Evolutionary conservation across 1,140 invertebrate genomes (phyloP).

Genomic region (Hestina assimilis): DNA sequence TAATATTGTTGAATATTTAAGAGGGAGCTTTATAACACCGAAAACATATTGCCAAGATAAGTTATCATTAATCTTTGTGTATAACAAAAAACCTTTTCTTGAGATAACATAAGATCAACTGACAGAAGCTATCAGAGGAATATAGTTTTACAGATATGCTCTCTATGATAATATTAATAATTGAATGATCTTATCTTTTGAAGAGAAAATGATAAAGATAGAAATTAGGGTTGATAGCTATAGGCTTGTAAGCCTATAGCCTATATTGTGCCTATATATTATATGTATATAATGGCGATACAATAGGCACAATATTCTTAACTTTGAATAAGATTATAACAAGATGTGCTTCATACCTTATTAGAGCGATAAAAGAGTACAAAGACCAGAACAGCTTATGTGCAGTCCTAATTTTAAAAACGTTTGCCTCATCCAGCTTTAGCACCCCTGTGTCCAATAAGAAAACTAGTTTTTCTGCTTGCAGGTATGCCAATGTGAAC

Average conservation of each 20-base stretch:
- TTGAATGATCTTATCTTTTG: no score
- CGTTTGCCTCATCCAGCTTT: slow-evolving; percentile 33
- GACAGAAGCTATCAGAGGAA: background rate
- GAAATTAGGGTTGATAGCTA: no score
- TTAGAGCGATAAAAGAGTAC: slow-evolving; percentile 50
- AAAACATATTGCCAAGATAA: background rate
- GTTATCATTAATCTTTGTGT: background rate
- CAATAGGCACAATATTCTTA: no score
- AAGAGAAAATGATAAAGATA: no score
- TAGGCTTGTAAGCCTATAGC: no score
- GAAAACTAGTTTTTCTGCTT: slow-evolving; percentile 61
- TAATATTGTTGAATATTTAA: no score
- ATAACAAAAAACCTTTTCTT: background rate
- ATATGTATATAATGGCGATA: no score
- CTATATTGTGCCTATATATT: no score
- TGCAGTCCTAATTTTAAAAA: slow-evolving; percentile 42
- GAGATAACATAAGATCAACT: background rate
- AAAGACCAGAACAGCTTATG: slow-evolving; percentile 66
- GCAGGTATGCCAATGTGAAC: slow-evolving; percentile 54
- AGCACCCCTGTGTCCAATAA: slow-evolving; percentile 57
- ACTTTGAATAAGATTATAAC: no score
- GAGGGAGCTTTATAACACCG: no score
- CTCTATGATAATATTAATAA: no score
- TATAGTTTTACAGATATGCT: background rate
- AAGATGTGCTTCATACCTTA: slow-evolving; percentile 41